A percentile compares a stretch with the other conserved stretches of the same genome.
Conservation (phyloP, 2,113 vertebrate species). For the Chinchilla lanigera region DNA sequence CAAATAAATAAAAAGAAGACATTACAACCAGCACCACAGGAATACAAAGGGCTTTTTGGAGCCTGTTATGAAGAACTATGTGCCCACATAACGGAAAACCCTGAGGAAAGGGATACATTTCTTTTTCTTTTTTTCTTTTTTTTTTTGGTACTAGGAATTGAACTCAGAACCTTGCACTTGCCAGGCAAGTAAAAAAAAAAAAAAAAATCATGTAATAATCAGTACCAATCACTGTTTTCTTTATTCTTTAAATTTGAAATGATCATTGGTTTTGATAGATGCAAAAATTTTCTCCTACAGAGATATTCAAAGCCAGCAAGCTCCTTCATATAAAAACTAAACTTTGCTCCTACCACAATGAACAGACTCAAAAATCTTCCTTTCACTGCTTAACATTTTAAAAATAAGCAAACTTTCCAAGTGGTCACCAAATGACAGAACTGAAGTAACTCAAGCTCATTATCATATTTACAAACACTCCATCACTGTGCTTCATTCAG, state of each 20-base stretch:
- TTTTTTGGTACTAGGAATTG: too few species aligned
- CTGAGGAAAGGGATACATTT: neutral
- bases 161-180: too few species aligned
- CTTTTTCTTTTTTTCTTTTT: too few species aligned
- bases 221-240: neutral
- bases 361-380: neutral
- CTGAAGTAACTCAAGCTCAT: neutral
- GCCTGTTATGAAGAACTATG: neutral
- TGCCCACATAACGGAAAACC: neutral
- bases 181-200: neutral
- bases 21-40: neutral
- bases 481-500: neutral
- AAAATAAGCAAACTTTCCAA: neutral
- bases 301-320: neutral
- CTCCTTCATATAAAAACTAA: neutral
- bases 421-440: neutral
- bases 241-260: neutral
- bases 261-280: neutral
- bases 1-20: neutral
- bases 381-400: neutral
- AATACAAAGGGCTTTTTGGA: neutral
- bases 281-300: neutral
- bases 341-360: neutral
- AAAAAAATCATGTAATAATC: neutral
- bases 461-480: neutral